A percentile compares a stretch with the other conserved stretches of the same genome.
Evolutionary conservation across 2,113 vertebrate species (phyloP).

Genomic region (Acrocephalus arundinaceus): DNA sequence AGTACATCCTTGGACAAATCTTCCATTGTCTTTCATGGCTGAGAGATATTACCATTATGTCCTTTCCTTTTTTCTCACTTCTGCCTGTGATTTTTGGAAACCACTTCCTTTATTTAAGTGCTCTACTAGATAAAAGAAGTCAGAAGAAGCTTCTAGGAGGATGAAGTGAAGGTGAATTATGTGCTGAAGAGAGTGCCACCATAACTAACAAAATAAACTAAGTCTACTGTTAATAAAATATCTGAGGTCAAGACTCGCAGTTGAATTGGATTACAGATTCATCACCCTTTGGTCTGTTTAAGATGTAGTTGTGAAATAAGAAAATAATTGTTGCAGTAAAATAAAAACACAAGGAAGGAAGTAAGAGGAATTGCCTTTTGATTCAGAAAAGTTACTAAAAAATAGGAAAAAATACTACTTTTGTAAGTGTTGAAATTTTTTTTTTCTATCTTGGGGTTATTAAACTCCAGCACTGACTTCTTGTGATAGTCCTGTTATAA

Average conservation of each 20-base stretch:
- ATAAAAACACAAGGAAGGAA: neutral
- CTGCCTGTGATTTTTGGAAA: neutral
- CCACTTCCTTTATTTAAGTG: neutral
- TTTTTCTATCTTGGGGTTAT: neutral
- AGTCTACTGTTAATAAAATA: neutral
- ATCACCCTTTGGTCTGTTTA: neutral
- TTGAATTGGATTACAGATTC: neutral
- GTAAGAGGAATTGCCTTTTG: neutral
- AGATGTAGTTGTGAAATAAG: neutral
- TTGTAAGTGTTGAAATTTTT: rapidly evolving
- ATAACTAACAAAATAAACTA: neutral
- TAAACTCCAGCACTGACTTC: neutral
- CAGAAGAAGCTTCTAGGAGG: neutral
- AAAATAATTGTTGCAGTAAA: neutral
- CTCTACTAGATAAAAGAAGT: neutral
- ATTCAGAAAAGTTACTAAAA: neutral
- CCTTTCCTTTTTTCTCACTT: neutral
- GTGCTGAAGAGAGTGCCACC: neutral
- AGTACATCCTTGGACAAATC: neutral
- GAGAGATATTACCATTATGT: neutral
- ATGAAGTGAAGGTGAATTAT: neutral
- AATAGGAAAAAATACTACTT: neutral
- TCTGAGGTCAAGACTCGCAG: neutral
- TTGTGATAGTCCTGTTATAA: neutral
- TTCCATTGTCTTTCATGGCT: neutral